Conservation (phyloP, 1,140 invertebrate genomes). For the Patella vulgata region DNA sequence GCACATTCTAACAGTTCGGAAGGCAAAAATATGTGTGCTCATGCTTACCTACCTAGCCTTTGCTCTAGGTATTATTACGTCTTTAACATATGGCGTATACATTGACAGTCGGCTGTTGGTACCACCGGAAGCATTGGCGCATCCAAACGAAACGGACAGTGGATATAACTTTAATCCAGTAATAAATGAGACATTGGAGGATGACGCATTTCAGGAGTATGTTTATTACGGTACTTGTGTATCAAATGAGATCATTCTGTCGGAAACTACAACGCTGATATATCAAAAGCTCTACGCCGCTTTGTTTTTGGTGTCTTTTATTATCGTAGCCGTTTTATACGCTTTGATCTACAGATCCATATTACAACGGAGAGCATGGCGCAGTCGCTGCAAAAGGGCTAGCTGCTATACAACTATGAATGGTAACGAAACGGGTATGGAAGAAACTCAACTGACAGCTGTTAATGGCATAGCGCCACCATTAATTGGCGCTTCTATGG, state of each 20-base stretch:
- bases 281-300: constrained; percentile 55
- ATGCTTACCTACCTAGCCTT: constrained; percentile 31
- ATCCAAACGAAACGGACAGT: not conserved
- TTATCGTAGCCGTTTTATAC: constrained; percentile 54
- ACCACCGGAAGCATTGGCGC: constrained; percentile 1
- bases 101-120: not conserved
- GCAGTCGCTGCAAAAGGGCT: constrained; percentile 39
- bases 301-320: constrained; percentile 45
- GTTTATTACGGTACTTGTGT: constrained; percentile 27
- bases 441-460: constrained; percentile 38
- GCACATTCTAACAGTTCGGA: constrained; percentile 38
- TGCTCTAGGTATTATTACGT: constrained; percentile 37
- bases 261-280: constrained; percentile 26
- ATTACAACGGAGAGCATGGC: constrained; percentile 43
- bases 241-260: constrained; percentile 28
- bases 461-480: constrained; percentile 25
- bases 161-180: not conserved
- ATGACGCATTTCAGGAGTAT: not conserved
- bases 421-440: constrained; percentile 13
- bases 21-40: constrained; percentile 42
- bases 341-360: constrained; percentile 54
- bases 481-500: not conserved
- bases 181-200: not conserved
- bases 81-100: constrained; percentile 38
- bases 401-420: constrained; percentile 30